Evolutionary conservation across 1,140 invertebrate genomes (phyloP), one percentile per base, ranked within the genome.

Genomic region (Temnothorax curvispinosus): DNA sequence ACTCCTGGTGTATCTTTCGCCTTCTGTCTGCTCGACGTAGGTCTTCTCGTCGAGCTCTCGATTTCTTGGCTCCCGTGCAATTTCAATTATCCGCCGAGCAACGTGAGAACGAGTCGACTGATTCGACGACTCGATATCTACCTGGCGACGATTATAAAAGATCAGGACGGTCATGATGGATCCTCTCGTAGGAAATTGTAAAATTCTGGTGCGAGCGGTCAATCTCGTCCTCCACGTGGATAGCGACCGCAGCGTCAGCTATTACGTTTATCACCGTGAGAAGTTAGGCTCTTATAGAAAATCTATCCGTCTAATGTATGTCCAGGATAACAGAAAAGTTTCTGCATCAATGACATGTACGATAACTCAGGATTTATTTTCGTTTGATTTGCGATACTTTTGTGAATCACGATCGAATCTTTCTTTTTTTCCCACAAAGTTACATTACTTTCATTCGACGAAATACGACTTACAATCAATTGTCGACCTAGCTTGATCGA

Each of bases 21-120:
- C 77, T 89, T 87, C 90, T 88, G 82, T 86, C 78, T 80, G 44
- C 56, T 87, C 69, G 64, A 54, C 80, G 81, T 86, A 80, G 76
- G 52, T 60, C 44, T 65, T 69, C 62, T 58, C 62, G 27, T 52
- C 62, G 74, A 41, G 35, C 44, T 62, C 65, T 72, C 18, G 47
- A 11, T 75, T 88, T 72, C 77, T 91, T 90, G 87, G 89, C 89
- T 82, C 85, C 65, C 72, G 69, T 78, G 85, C 88, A 90, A 90
- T 89, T 90, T 90, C 88, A 89, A 88, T 90, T 92, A 90, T 87
- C 80, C 56, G 75, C 78, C 77, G 67, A 15, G 56, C 47, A 56
- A 74, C 69, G 78, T 56, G 41, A 71, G 41, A 60, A 71, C 58
- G n/a, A n/a, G n/a, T n/a, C n/a, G 27, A 21, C 21, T 87, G 72